phyloP scores from a whole-genome alignment of 92 coral and sea anemone species.

The Phymanthus crucifer region DNA sequence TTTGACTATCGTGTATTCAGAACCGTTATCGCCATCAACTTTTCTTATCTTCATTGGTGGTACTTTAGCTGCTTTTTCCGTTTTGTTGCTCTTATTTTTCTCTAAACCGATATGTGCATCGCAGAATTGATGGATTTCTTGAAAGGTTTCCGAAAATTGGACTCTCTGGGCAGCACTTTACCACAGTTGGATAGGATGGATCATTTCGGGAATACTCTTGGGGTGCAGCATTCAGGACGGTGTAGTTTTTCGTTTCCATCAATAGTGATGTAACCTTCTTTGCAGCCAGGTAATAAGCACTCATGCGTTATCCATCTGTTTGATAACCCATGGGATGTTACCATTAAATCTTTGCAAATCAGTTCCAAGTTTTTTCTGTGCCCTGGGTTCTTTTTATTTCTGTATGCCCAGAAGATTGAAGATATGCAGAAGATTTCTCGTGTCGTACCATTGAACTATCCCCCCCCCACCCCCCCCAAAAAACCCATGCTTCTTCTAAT shows the following conservation, averaged over 20 bases:
- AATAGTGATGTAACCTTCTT: conserved; percentile 11
- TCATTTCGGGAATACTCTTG: conserved; percentile 4
- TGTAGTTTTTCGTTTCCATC: conserved; percentile 17
- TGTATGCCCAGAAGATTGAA: neutral
- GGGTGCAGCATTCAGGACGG: conserved; percentile 14
- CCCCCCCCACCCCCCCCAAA: too few relatives aligned
- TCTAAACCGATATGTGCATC: neutral
- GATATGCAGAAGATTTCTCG: neutral
- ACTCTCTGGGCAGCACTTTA: conserved; percentile 20
- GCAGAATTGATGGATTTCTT: conserved; percentile 9
- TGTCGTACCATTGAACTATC: conserved; percentile 5
- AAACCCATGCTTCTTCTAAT: conserved; percentile 1
- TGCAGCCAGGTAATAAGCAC: conserved; percentile 6
- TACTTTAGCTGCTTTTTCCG: neutral
- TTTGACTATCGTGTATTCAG: conserved; percentile 3
- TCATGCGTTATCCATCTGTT: conserved; percentile 14
- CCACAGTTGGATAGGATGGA: neutral
- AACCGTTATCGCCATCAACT: neutral
- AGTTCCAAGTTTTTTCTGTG: neutral
- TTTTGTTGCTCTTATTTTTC: neutral
- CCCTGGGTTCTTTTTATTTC: neutral
- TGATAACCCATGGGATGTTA: neutral
- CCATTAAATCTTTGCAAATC: conserved; percentile 4
- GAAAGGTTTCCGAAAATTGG: conserved; percentile 3
- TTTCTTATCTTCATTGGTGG: neutral